phyloP scores from a whole-genome alignment of 2,113 vertebrate species.

The Tachysurus fulvidraco region DNA sequence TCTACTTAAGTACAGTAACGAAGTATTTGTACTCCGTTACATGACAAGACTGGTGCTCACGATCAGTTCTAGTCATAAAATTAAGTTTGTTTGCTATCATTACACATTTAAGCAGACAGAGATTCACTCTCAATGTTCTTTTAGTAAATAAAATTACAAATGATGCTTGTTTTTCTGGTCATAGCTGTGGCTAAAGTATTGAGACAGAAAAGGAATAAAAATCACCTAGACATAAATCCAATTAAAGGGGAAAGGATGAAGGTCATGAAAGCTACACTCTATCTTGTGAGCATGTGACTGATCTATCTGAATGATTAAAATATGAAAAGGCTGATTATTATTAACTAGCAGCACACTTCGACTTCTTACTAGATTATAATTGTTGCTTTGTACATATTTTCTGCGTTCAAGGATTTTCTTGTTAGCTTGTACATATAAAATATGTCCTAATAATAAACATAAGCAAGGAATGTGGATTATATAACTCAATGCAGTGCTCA shows the following conservation, averaged over 20 bases:
- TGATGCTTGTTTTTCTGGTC: not conserved
- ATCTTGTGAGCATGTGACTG: not conserved
- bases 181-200: not conserved
- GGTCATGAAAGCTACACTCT: not conserved
- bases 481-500: not conserved
- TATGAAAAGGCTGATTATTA: not conserved
- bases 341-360: not conserved
- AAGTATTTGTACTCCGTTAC: too few relatives aligned
- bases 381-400: not conserved
- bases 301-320: not conserved
- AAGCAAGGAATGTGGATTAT: not conserved
- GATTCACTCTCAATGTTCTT: not conserved
- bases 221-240: not conserved
- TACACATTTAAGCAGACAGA: not conserved
- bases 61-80: not conserved
- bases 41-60: too few relatives aligned
- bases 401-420: not conserved
- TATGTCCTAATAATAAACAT: not conserved
- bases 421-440: not conserved
- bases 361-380: not conserved
- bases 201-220: not conserved
- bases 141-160: not conserved
- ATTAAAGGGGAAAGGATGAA: not conserved
- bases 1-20: too few relatives aligned
- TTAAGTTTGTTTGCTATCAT: not conserved